Percentiles rank a stretch among this genome's conserved stretches.
Evolutionary conservation across 2,113 vertebrate species (phyloP).

Genomic region (Bubalus kerabau): DNA sequence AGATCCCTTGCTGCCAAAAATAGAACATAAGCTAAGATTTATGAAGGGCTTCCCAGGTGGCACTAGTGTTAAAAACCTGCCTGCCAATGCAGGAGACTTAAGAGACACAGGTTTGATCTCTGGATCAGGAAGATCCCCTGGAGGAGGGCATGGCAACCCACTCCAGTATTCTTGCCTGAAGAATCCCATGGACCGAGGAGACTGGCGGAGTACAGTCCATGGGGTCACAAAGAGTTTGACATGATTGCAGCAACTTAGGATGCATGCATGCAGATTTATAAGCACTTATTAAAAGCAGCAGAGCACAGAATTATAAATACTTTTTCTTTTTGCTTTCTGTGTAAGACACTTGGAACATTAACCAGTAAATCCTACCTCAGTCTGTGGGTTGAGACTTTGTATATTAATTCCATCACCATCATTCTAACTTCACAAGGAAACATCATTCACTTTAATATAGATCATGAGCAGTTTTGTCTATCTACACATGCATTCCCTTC

Average conservation of each 20-base stretch:
- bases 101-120: background rate
- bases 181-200: background rate
- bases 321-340: background rate
- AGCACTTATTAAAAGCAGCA: background rate
- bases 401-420: background rate
- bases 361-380: background rate
- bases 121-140: background rate
- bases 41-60: background rate
- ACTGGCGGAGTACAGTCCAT: background rate
- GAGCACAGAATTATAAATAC: background rate
- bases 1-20: background rate
- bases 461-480: background rate
- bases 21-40: background rate
- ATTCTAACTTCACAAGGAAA: background rate
- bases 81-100: background rate
- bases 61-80: background rate
- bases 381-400: background rate
- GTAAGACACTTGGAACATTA: background rate
- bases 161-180: background rate
- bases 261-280: background rate
- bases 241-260: background rate
- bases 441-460: background rate
- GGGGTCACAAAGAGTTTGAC: background rate
- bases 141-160: background rate
- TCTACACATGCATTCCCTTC: background rate